These are phyloP conservation scores for Centropyge bicolor DNA, from an alignment of 2,797 vertebrate species.

Conservation along the genomic window DNA sequence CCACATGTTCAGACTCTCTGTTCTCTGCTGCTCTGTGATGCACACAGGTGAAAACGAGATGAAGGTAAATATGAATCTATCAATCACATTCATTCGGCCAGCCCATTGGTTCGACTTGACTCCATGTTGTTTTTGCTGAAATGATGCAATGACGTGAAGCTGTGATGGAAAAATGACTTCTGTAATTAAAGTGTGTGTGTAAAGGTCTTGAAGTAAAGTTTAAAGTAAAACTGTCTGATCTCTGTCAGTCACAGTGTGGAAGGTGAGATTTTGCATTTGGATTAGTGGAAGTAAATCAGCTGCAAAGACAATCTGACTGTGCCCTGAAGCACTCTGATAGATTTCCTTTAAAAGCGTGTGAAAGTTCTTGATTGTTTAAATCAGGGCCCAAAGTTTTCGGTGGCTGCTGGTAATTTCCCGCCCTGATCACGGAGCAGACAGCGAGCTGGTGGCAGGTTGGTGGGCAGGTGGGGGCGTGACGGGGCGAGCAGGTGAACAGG, in stretches of 20 bases:
- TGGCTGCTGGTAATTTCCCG: conserved; percentile 49
- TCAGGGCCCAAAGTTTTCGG: neutral
- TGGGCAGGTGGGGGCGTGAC: conserved; percentile 4
- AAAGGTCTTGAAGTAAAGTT: too few species aligned
- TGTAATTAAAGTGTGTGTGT: neutral
- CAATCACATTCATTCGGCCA: too few species aligned
- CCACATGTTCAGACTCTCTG: conserved; percentile 9
- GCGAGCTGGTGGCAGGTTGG: neutral
- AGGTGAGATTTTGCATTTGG: too few species aligned
- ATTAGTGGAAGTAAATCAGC: too few species aligned
- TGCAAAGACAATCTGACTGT: too few species aligned
- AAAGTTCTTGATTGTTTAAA: too few species aligned
- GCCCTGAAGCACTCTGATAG: too few species aligned
- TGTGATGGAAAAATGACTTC: neutral
- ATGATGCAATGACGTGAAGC: too few species aligned
- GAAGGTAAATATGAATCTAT: too few species aligned
- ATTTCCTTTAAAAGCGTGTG: too few species aligned
- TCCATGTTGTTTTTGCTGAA: too few species aligned
- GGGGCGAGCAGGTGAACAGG: neutral
- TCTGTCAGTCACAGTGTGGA: neutral
- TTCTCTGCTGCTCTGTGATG: neutral
- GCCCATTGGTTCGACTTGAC: too few species aligned
- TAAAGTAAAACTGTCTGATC: neutral
- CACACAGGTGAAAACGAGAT: neutral
- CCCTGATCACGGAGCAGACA: neutral